Conservation (phyloP, 2,888 invertebrate genomes). For the Chouioia cunea region DNA sequence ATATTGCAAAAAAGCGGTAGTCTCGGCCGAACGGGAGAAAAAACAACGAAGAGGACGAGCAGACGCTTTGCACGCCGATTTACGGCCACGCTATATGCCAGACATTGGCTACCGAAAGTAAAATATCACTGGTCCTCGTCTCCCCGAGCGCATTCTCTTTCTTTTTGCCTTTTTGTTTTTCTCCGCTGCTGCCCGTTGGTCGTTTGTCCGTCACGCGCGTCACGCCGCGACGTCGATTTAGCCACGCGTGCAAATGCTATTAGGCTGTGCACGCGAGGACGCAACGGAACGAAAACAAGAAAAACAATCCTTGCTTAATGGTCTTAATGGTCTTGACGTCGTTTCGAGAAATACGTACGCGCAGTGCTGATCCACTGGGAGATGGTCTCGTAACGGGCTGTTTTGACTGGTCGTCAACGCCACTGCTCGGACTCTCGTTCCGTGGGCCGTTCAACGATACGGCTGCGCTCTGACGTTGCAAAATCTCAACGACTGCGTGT, state of each 20-base stretch:
- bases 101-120: slow-evolving; percentile 36
- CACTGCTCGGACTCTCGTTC: slow-evolving; percentile 2
- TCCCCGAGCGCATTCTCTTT: not conserved
- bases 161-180: not conserved
- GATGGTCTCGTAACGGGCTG: slow-evolving; percentile 32
- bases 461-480: no score
- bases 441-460: not conserved
- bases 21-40: not conserved
- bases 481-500: no score
- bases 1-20: slow-evolving; percentile 12
- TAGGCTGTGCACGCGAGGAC: not conserved
- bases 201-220: slow-evolving; percentile 22
- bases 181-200: not conserved
- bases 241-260: slow-evolving; percentile 35
- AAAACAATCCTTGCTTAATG: slow-evolving; percentile 7
- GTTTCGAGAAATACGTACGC: not conserved
- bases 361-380: not conserved
- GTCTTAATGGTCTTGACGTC: slow-evolving; percentile 1
- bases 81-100: slow-evolving; percentile 37
- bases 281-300: no score
- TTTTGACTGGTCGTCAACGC: slow-evolving; percentile 3
- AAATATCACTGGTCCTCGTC: slow-evolving; percentile 40
- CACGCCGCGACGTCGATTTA: slow-evolving; percentile 24
- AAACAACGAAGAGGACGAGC: slow-evolving; percentile 10
- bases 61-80: slow-evolving; percentile 22